Evolutionary conservation across 2,797 vertebrate genomes (phyloP), one percentile per base, ranked within the genome.

Genomic region (Babyrousa celebensis): DNA sequence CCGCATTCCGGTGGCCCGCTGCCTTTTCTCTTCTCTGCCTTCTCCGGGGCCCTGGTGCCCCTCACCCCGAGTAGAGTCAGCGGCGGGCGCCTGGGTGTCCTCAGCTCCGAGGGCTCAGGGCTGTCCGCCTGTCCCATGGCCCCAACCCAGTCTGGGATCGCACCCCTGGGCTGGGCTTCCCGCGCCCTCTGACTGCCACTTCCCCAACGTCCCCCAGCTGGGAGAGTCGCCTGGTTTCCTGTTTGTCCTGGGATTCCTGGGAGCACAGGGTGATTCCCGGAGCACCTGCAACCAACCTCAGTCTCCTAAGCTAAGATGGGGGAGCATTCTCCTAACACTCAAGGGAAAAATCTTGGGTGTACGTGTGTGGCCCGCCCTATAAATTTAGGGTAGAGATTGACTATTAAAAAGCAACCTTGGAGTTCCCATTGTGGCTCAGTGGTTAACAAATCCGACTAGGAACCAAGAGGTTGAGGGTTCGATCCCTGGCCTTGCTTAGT

Each of bases 171-270:
- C 71, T 43, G 40, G 3, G 40, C 2, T 5, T 18, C 36, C 36
- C 2, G 1, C 0, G 11, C 15, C 15, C 40, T 67, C 29, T 65
- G 10, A 15, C 20, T 4, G 1, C 70, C 6, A 4, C 29, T 6
- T 82, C 62, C 7, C 29, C 27, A 8, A 71, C 23, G 72, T 20
- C 6, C 36, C 12, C 9, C n/a, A 40, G 23, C 77, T 71, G 58
- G n/a, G 43, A 48, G 36, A 25, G 48, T 36, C 25, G 75, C 52
- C 80, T 17, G 85, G 52, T 62, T 78, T 80, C 62, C 23, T 60
- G 82, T 85, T n/a, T 36, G 60, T 67, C 20, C 68, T 79, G 77
- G 56, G 32, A 74, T 40, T 89, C 5, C 20, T n/a, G 40, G 65
- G 40, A 77, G n/a, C 32, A 16, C 10, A 16, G 62, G 29, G 20